Conservation (phyloP, 92 coral and sea anemone species). For the Desmophyllum pertusum region DNA sequence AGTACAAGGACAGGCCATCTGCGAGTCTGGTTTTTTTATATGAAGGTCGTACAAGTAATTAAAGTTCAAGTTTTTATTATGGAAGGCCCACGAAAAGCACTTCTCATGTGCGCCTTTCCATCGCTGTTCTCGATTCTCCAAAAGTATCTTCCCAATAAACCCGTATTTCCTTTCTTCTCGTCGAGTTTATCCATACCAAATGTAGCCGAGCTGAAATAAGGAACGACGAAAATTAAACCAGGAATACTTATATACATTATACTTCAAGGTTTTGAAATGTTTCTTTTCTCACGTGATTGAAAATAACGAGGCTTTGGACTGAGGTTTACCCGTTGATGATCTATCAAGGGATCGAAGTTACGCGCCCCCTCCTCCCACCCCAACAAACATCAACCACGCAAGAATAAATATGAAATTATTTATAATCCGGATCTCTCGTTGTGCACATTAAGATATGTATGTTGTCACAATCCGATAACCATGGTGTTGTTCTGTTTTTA, state of each 20-base stretch:
- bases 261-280: background rate
- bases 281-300: no score
- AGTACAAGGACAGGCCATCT: slow-evolving; percentile 57
- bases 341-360: no score
- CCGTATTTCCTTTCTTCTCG: slow-evolving; percentile 25
- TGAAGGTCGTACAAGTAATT: background rate
- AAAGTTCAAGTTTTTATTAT: slow-evolving; percentile 1
- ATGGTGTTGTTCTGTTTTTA: no score
- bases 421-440: no score
- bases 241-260: no score
- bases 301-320: no score
- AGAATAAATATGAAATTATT: no score
- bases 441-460: no score
- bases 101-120: slow-evolving; percentile 24
- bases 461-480: no score
- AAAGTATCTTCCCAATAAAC: slow-evolving; percentile 17
- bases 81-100: slow-evolving; percentile 23
- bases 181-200: slow-evolving; percentile 20
- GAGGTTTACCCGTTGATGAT: no score
- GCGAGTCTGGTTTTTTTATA: background rate
- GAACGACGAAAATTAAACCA: background rate
- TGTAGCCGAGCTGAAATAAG: slow-evolving; percentile 32
- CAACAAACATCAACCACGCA: no score
- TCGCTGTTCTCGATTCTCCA: slow-evolving; percentile 36
- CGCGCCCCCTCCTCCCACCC: no score